Base-by-base conservation (phyloP, 2,113 vertebrate genomes). In the Sinocyclocheilus anophthalmus region DNA sequence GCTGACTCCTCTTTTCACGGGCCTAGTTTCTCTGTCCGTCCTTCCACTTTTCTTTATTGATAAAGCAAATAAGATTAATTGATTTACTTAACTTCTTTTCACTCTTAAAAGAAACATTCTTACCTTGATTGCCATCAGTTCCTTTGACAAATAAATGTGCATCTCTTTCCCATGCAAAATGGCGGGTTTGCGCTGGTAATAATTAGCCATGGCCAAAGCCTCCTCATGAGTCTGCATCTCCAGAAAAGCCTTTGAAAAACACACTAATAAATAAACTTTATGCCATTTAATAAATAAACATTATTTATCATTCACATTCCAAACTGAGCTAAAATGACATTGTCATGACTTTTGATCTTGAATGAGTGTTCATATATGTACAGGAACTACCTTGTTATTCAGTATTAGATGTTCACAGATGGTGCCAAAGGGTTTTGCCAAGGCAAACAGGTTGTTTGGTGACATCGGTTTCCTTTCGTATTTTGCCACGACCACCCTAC, bases 211-310 rank as follows among this genome's bases (percentile, higher is more conserved):
- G 84, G 97, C 96, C 88, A 95, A 89, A 11, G 98, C 98, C 91
- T 98, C 96, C 83, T 97, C 96, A 20, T 97, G 96, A 12, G 94
- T 96, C 1, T 91, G 92, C 96, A 99, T 96, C 92, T 99, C 98
- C 59, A 99, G 92, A 88, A 99, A 99, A 4, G 96, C 98, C 97
- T 99, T 91, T 10, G 18, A 78, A 24, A 24, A 45, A 3, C 22
- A 37, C 6, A 61, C 22, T 48, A 48, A 45, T 45, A 45, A 45
- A 50, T 50, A 1, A 50, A 14, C 13, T 53, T 53, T 53, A 53
- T 53, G 13, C 4, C 53, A 55, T 26, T 26, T 26, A 26, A 26
- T 26, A 26, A 26, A 26, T 26, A 26, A 26, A 26, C 26, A 26
- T 26, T 26, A 26, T 26, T 26, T 26, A 26, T 26, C 53, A 39